phyloP scores from a whole-genome alignment of 1,140 invertebrate genomes.

The Saccostrea cuccullata region DNA sequence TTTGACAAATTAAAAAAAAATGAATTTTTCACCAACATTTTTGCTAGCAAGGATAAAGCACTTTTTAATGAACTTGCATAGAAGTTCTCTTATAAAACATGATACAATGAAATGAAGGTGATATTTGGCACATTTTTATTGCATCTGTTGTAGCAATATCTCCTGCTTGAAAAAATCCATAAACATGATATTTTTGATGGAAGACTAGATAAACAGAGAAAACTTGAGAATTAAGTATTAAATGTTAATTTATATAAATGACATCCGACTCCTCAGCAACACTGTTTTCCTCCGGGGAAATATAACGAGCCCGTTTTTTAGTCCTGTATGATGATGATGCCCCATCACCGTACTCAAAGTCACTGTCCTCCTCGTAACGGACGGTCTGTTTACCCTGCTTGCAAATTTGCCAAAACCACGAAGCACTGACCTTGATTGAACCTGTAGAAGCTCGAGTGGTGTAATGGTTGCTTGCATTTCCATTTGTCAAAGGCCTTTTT shows the following conservation, averaged over 20 bases:
- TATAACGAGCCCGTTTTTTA: constrained; percentile 2
- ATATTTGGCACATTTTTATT: constrained; percentile 1
- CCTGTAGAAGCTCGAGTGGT: constrained; percentile 63
- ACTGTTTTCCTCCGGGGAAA: constrained; percentile 7
- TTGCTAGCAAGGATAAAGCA: not conserved
- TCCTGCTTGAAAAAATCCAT: not conserved
- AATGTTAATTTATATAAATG: too few relatives aligned
- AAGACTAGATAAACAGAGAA: not conserved
- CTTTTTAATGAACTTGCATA: constrained; percentile 21
- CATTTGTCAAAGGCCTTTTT: constrained; percentile 60
- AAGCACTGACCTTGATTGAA: constrained; percentile 57
- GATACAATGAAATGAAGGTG: not conserved
- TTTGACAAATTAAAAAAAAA: too few relatives aligned
- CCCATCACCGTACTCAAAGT: constrained; percentile 66
- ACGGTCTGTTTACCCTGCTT: constrained; percentile 76
- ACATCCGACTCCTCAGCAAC: constrained; percentile 41
- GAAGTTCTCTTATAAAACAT: not conserved
- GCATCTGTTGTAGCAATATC: constrained; percentile 2
- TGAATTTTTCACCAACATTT: too few relatives aligned
- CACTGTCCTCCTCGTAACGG: constrained; percentile 77
- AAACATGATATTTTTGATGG: not conserved
- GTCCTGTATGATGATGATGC: not conserved
- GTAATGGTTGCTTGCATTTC: constrained; percentile 54
- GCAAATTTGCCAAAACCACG: constrained; percentile 63
- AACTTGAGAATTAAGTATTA: not conserved